Percentiles rank a stretch among this genome's conserved stretches.
phyloP scores from a whole-genome alignment of 2,888 invertebrate genomes.

The Tribolium freemani region DNA sequence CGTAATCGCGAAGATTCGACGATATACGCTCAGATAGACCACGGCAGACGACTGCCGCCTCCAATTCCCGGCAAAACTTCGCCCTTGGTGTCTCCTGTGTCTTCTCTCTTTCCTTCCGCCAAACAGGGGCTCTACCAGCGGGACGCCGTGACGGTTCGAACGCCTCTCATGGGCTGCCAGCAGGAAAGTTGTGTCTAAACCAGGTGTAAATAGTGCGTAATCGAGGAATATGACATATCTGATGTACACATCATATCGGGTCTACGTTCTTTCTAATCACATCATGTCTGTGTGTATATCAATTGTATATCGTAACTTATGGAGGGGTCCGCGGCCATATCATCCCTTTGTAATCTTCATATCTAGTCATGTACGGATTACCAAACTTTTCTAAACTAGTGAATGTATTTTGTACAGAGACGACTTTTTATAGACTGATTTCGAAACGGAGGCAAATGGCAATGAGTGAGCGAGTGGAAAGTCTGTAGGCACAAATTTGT shows the following conservation, averaged over 20 bases:
- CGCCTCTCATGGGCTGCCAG: constrained; percentile 76
- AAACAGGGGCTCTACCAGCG: constrained; percentile 69
- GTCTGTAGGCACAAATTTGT: constrained; percentile 56
- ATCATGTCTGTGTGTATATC: constrained; percentile 41
- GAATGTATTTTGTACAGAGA: constrained; percentile 44
- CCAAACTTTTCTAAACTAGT: constrained; percentile 45
- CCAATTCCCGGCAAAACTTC: constrained; percentile 59
- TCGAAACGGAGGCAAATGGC: constrained; percentile 39
- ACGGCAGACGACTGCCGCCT: constrained; percentile 71
- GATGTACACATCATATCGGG: constrained; percentile 30
- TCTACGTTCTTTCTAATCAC: constrained; percentile 39
- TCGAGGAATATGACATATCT: constrained; percentile 36
- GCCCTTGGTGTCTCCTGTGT: constrained; percentile 68
- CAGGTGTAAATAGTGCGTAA: constrained; percentile 46
- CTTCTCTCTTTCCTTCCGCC: constrained; percentile 64
- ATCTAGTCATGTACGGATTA: constrained; percentile 36
- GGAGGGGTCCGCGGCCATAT: constrained; percentile 25
- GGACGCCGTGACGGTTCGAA: constrained; percentile 80
- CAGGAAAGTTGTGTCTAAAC: constrained; percentile 80
- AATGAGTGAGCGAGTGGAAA: constrained; percentile 32
- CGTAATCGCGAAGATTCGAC: constrained; percentile 74
- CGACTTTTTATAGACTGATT: constrained; percentile 49
- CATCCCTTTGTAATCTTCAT: constrained; percentile 25
- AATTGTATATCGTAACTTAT: constrained; percentile 37
- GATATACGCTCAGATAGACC: constrained; percentile 83